These are phyloP conservation scores for Sylvicapra grimmia DNA, from an alignment of 2,113 vertebrate species.

Conservation along the genomic window DNA sequence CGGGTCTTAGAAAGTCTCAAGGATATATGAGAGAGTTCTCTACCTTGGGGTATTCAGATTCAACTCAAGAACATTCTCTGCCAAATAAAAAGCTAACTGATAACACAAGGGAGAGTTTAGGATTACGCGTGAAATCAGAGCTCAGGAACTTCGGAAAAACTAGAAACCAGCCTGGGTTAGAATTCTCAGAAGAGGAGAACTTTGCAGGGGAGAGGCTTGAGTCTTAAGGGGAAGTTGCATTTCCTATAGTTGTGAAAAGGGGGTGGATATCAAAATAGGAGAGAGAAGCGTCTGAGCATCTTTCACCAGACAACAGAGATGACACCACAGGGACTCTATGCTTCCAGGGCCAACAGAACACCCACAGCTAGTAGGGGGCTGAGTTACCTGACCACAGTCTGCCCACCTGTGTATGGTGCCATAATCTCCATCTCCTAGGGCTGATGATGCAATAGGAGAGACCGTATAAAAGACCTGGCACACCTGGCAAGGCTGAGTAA, in stretches of 20 bases:
- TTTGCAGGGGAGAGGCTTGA: background rate
- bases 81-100: background rate
- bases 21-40: background rate
- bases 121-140: background rate
- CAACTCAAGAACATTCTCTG: accelerated
- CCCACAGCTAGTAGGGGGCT: accelerated
- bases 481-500: background rate
- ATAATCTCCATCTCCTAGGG: background rate
- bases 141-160: background rate
- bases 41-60: too few relatives aligned
- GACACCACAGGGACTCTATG: accelerated
- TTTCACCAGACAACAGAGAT: background rate
- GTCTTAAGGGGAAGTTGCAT: background rate
- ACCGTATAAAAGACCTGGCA: background rate
- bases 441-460: accelerated
- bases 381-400: background rate
- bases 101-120: background rate
- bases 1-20: background rate
- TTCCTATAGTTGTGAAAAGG: background rate
- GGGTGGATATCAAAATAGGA: background rate
- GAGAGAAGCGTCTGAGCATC: accelerated
- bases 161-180: too few relatives aligned
- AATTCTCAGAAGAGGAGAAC: background rate
- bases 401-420: accelerated
- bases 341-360: background rate